Evolutionary conservation across 2,888 invertebrate species (phyloP).

Genomic region (Subacronicta megacephala): DNA sequence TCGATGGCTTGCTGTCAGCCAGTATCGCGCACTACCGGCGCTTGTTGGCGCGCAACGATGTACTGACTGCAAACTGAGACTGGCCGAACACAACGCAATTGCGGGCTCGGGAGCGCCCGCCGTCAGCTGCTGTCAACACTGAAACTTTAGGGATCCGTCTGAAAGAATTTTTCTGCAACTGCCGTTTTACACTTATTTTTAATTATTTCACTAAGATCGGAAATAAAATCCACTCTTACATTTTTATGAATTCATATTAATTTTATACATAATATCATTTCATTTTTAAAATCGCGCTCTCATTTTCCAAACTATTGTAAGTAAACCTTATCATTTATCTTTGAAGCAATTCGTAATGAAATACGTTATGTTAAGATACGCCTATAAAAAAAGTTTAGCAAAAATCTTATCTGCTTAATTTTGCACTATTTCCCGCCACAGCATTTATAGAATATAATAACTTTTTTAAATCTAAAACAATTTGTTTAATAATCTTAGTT

Average conservation of each 20-base stretch:
- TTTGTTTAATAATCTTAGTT: too few relatives aligned
- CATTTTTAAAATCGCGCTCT: too few relatives aligned
- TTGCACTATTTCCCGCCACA: background rate
- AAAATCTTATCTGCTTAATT: background rate
- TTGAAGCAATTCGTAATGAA: too few relatives aligned
- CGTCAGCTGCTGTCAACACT: slow-evolving; percentile 70
- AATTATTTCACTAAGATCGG: too few relatives aligned
- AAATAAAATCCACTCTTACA: too few relatives aligned
- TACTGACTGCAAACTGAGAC: slow-evolving; percentile 65
- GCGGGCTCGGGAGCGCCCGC: slow-evolving; percentile 54
- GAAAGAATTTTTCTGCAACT: background rate
- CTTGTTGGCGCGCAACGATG: slow-evolving; percentile 76
- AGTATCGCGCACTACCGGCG: slow-evolving; percentile 70
- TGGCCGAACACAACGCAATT: slow-evolving; percentile 48
- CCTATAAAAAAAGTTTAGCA: background rate
- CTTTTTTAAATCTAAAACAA: too few relatives aligned
- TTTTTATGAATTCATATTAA: too few relatives aligned
- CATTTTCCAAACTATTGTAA: too few relatives aligned
- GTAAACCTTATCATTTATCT: too few relatives aligned
- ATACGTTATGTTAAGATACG: background rate
- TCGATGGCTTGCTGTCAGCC: slow-evolving; percentile 62
- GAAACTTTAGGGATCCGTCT: slow-evolving; percentile 56
- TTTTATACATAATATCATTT: too few relatives aligned
- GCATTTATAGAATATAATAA: too few relatives aligned
- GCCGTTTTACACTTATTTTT: too few relatives aligned